Conservation (phyloP, 2,888 invertebrate genomes). For the Polyommatus icarus region DNA sequence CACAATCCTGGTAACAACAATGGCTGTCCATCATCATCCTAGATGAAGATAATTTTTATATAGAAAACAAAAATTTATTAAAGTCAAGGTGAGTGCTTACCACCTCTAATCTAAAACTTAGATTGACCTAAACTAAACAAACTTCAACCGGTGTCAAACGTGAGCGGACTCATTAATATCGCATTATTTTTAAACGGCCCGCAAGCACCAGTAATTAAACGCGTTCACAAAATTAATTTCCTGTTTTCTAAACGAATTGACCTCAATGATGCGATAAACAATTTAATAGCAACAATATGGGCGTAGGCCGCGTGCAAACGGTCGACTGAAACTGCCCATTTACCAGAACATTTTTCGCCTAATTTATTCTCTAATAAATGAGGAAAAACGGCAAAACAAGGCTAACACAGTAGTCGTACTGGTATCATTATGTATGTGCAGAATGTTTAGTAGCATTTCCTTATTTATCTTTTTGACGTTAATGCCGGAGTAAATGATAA, state of each 20-base stretch:
- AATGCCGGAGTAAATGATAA: too few relatives aligned
- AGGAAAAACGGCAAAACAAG: background rate
- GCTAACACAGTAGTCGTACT: background rate
- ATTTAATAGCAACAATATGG: conserved; percentile 32
- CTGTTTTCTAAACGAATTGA: conserved; percentile 36
- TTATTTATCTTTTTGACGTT: too few relatives aligned
- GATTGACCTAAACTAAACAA: background rate
- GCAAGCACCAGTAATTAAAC: conserved; percentile 28
- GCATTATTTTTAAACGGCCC: conserved; percentile 20
- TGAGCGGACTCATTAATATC: conserved; percentile 16
- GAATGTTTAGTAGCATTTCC: too few relatives aligned
- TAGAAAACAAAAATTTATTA: too few relatives aligned
- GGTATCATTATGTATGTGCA: background rate
- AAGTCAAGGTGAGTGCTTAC: background rate
- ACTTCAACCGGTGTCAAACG: background rate
- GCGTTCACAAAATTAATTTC: conserved; percentile 34
- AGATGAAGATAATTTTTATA: too few relatives aligned
- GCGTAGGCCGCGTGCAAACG: conserved; percentile 23
- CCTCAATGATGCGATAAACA: conserved; percentile 36
- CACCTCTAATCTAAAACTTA: background rate
- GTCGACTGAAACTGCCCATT: conserved; percentile 4
- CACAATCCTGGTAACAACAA: too few relatives aligned
- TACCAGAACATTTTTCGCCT: background rate
- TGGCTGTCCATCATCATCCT: too few relatives aligned
- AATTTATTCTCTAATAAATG: background rate